These are phyloP conservation scores for Fringilla coelebs DNA, from an alignment of 2,797 vertebrate species.

Conservation along the genomic window DNA sequence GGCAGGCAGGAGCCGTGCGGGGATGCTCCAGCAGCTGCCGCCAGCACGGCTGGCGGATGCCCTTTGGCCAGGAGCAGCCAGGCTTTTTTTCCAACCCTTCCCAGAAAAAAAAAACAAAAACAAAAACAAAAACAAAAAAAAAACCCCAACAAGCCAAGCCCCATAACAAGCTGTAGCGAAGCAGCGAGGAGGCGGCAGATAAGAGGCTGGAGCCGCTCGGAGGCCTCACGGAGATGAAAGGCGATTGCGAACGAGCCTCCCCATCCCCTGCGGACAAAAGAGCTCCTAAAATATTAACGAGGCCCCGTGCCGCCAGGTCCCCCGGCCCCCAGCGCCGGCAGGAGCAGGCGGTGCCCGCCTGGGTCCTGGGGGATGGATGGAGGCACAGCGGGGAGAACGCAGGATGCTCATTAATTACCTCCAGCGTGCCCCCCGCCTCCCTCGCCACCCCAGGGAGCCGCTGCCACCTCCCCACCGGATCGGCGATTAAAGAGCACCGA, in stretches of 20 bases:
- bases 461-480: neutral
- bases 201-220: constrained; percentile 13
- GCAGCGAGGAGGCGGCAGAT: neutral
- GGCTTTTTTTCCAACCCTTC: neutral
- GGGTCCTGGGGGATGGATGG: neutral
- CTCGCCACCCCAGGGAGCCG: neutral
- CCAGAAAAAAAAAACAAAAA: neutral
- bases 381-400: neutral
- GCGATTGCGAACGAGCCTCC: constrained; percentile 7
- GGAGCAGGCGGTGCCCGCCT: neutral
- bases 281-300: constrained; percentile 68
- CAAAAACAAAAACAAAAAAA: no score
- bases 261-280: constrained; percentile 44
- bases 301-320: constrained; percentile 17
- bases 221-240: constrained; percentile 58
- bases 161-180: neutral
- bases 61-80: constrained; percentile 40
- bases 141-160: neutral
- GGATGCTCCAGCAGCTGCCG: constrained; percentile 18
- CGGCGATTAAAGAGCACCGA: neutral
- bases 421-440: neutral
- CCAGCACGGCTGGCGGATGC: neutral
- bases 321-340: neutral
- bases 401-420: constrained; percentile 45
- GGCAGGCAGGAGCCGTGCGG: neutral